phyloP scores from a whole-genome alignment of 2,113 vertebrate genomes.

The Galemys pyrenaicus region DNA sequence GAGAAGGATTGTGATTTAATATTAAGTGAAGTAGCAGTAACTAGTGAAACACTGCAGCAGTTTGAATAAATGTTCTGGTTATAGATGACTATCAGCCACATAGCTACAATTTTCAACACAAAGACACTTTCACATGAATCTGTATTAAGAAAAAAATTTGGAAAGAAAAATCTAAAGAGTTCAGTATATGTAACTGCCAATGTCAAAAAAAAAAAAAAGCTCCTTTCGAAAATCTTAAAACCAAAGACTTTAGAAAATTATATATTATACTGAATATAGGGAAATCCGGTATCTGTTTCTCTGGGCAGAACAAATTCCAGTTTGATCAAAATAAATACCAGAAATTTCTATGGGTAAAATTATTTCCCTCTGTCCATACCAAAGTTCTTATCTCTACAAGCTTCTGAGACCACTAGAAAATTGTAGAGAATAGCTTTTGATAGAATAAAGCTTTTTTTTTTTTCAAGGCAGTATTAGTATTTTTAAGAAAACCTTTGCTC shows the following conservation, averaged over 20 bases:
- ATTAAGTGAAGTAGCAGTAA: not conserved
- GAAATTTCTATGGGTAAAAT: not conserved
- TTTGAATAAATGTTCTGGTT: not conserved
- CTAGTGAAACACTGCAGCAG: not conserved
- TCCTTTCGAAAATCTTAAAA: not conserved
- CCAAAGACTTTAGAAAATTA: not conserved
- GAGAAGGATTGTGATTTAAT: not conserved
- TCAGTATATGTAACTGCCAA: not conserved
- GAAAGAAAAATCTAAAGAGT: slow-evolving; percentile 24
- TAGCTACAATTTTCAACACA: not conserved
- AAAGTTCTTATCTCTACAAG: not conserved
- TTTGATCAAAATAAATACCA: not conserved
- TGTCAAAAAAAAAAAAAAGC: not conserved
- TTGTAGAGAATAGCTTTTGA: not conserved
- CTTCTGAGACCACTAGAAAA: slow-evolving; percentile 1
- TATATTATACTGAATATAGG: not conserved
- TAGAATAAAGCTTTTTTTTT: not conserved
- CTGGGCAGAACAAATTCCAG: not conserved
- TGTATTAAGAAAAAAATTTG: not conserved
- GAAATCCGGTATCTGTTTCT: not conserved
- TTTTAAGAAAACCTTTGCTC: not conserved
- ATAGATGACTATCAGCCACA: not conserved
- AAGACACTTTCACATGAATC: not conserved
- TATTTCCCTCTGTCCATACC: not conserved
- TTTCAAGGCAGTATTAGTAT: not conserved